These are phyloP conservation scores for Chaetodon trifasciatus DNA, from an alignment of 2,797 vertebrate species.

Conservation along the genomic window DNA sequence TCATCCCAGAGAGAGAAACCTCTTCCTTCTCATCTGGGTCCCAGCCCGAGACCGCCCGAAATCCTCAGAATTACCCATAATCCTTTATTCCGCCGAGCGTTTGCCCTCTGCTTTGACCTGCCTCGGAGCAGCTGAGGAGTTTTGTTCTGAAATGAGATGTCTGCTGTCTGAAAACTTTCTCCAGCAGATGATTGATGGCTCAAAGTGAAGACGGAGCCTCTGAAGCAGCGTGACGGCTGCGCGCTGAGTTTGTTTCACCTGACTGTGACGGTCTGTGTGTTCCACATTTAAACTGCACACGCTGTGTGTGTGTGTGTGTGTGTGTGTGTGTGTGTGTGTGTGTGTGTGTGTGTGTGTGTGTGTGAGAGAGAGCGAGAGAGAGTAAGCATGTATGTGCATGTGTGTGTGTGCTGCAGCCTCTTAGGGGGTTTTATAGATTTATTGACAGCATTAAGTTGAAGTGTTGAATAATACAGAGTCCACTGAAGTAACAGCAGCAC, in stretches of 20 bases:
- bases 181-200: constrained; percentile 16
- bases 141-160: constrained; percentile 36
- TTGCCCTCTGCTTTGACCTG: constrained; percentile 57
- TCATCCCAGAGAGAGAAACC: constrained; percentile 34
- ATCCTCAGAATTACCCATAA: constrained; percentile 70
- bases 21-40: constrained; percentile 51
- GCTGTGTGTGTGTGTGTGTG: not conserved
- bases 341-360: not conserved
- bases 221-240: no score
- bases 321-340: not conserved
- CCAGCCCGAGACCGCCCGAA: constrained; percentile 20
- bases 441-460: constrained; percentile 49
- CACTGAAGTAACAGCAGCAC: constrained; percentile 8
- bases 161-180: not conserved
- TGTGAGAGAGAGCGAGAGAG: not conserved
- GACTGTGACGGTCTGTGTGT: not conserved
- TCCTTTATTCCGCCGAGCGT: constrained; percentile 42
- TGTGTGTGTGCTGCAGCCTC: not conserved
- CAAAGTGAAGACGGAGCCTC: not conserved
- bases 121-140: constrained; percentile 19
- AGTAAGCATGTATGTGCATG: constrained; percentile 21
- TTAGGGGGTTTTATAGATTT: constrained; percentile 40
- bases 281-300: not conserved
- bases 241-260: not conserved
- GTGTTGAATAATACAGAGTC: constrained; percentile 44